phyloP scores from a whole-genome alignment of 1,140 invertebrate genomes.

The Drosophila kepulauana region DNA sequence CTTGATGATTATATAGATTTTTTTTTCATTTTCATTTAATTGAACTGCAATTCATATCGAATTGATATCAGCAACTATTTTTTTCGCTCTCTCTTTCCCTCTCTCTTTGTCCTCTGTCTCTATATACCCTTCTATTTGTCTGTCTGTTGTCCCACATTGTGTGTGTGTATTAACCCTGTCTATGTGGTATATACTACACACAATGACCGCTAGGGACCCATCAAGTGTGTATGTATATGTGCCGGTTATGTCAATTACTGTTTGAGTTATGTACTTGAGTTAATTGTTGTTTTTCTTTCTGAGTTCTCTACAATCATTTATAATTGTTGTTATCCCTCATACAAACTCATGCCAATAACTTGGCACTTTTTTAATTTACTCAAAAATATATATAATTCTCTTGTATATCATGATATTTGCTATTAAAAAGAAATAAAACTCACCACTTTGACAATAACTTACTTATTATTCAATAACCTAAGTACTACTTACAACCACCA shows the following conservation, averaged over 20 bases:
- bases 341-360: conserved; percentile 40
- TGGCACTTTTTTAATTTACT: conserved; percentile 24
- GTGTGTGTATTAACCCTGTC: neutral
- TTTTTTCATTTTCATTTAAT: neutral
- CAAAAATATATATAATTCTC: conserved; percentile 27
- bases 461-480: conserved; percentile 31
- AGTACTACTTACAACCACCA: conserved; percentile 23
- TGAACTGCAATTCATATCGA: conserved; percentile 19
- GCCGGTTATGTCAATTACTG: conserved; percentile 49
- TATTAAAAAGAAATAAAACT: conserved; percentile 31
- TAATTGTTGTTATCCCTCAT: conserved; percentile 38
- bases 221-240: conserved; percentile 49
- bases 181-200: conserved; percentile 1
- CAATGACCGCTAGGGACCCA: conserved; percentile 11
- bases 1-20: conserved; percentile 27
- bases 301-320: conserved; percentile 21
- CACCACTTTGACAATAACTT: conserved; percentile 64
- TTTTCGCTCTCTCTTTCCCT: conserved; percentile 1
- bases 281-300: conserved; percentile 11
- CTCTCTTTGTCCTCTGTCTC: neutral
- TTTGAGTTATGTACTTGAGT: conserved; percentile 39
- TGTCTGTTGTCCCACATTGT: conserved; percentile 25
- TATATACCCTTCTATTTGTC: conserved; percentile 12
- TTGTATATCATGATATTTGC: conserved; percentile 57
- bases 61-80: conserved; percentile 14